Evolutionary conservation across 2,888 invertebrate species (phyloP).

Genomic region (Platycheirus albimanus): DNA sequence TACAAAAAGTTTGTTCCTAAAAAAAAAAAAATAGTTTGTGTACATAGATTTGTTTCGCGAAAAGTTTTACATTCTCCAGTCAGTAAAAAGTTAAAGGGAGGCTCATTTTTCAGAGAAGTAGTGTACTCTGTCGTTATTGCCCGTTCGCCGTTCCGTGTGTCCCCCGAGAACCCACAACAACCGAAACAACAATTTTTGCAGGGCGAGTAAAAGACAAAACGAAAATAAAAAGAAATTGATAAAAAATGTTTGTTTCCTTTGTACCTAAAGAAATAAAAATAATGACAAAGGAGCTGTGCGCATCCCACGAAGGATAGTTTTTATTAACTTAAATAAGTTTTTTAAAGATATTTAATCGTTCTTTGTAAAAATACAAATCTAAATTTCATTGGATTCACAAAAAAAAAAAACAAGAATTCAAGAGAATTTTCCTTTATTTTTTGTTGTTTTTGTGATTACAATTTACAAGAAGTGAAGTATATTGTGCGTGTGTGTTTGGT

Average conservation of each 20-base stretch:
- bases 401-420: constrained; percentile 38
- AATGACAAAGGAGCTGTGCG: constrained; percentile 68
- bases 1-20: constrained; percentile 36
- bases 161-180: constrained; percentile 32
- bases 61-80: constrained; percentile 52
- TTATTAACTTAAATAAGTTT: neutral
- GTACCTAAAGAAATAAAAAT: constrained; percentile 56
- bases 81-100: constrained; percentile 40
- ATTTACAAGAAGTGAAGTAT: constrained; percentile 27
- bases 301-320: constrained; percentile 47
- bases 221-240: constrained; percentile 25
- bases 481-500: constrained; percentile 42
- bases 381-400: constrained; percentile 57
- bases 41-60: constrained; percentile 63
- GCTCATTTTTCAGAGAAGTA: constrained; percentile 32
- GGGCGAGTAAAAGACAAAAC: constrained; percentile 20
- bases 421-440: constrained; percentile 38
- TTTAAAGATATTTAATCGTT: constrained; percentile 15
- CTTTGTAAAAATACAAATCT: constrained; percentile 22
- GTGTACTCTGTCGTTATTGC: constrained; percentile 7
- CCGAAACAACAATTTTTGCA: constrained; percentile 49
- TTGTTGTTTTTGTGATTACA: constrained; percentile 67
- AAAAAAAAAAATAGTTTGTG: constrained; percentile 45
- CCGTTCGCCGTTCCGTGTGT: constrained; percentile 18
- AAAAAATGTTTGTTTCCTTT: constrained; percentile 49